A percentile compares a stretch with the other conserved stretches of the same genome.
Evolutionary conservation across 2,797 vertebrate species (phyloP).

Genomic region (Otus scops): DNA sequence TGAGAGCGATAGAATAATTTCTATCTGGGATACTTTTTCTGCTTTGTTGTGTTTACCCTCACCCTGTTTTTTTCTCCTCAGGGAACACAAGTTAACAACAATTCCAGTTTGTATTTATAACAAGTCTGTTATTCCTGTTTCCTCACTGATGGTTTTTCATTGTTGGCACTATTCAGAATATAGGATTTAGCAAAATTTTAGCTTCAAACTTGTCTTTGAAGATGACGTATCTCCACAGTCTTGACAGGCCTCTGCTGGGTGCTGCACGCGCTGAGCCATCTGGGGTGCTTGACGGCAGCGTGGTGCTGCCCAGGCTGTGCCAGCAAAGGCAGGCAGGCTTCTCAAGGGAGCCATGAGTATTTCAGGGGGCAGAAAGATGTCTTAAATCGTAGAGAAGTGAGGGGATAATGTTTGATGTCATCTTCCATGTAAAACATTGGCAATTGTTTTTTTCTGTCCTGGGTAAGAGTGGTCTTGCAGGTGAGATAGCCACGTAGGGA

Average conservation of each 20-base stretch:
- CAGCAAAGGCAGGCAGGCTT: neutral
- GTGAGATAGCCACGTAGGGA: accelerated
- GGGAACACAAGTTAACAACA: neutral
- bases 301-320: neutral
- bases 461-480: neutral
- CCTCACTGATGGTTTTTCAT: neutral
- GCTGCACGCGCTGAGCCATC: neutral
- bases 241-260: neutral
- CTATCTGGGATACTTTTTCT: neutral
- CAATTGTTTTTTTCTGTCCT: neutral
- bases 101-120: neutral
- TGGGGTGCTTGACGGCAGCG: neutral
- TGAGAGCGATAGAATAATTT: neutral
- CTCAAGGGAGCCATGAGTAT: neutral
- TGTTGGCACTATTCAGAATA: neutral
- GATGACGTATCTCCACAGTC: neutral
- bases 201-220: neutral
- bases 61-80: neutral
- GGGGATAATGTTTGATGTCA: neutral
- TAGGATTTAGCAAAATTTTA: neutral
- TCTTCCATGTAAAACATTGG: neutral
- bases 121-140: neutral
- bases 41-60: neutral
- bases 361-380: neutral
- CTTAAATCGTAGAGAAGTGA: neutral